Evolutionary conservation across 2,113 vertebrate species (phyloP).

Genomic region (Amphiprion percula): DNA sequence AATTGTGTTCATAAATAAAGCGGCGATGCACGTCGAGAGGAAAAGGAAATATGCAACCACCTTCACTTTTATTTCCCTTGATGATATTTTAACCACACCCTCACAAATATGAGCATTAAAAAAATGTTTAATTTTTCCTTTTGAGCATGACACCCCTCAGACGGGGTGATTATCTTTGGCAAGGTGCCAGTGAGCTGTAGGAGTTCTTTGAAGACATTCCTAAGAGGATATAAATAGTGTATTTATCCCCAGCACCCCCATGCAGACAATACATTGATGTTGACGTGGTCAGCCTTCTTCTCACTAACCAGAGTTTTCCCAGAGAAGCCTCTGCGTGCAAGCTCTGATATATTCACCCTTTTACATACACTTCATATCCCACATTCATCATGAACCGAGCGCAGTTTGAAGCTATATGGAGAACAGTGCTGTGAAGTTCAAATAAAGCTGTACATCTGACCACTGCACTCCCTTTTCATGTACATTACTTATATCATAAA

Average conservation of each 20-base stretch:
- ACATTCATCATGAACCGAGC: slow-evolving; percentile 9
- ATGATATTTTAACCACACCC: slow-evolving; percentile 42
- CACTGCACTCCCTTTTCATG: slow-evolving; percentile 5
- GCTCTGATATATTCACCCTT: slow-evolving; percentile 16
- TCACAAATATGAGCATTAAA: slow-evolving; percentile 12
- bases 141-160: slow-evolving; percentile 47
- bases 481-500: not conserved
- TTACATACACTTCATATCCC: slow-evolving; percentile 17
- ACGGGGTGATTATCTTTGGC: slow-evolving; percentile 70
- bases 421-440: slow-evolving; percentile 24
- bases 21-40: not conserved
- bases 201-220: slow-evolving; percentile 81
- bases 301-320: slow-evolving; percentile 41
- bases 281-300: slow-evolving; percentile 42
- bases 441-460: slow-evolving; percentile 2
- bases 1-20: slow-evolving; percentile 54
- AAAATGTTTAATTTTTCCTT: slow-evolving; percentile 22
- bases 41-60: slow-evolving; percentile 26
- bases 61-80: slow-evolving; percentile 31
- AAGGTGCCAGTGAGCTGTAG: slow-evolving; percentile 58
- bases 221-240: slow-evolving; percentile 80
- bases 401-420: slow-evolving; percentile 4
- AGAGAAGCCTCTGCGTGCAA: slow-evolving; percentile 9
- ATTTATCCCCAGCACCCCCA: slow-evolving; percentile 55
- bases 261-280: slow-evolving; percentile 67